A percentile compares a stretch with the other conserved stretches of the same genome.
phyloP scores from a whole-genome alignment of 2,113 vertebrate species.

The Lophochroa leadbeateri region DNA sequence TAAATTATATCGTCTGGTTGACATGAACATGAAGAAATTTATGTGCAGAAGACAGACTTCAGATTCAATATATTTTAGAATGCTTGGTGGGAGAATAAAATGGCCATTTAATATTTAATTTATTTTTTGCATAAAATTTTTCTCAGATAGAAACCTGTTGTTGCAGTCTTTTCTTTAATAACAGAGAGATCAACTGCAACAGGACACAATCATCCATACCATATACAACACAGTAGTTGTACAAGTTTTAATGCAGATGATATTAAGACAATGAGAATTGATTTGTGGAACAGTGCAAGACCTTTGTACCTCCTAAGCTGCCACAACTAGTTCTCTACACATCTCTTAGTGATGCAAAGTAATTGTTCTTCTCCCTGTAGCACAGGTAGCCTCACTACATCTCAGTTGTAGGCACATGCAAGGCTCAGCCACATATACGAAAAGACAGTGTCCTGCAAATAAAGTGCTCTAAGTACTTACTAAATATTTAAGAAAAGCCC shows the following conservation, averaged over 20 bases:
- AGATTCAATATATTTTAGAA: neutral
- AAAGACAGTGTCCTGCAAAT: neutral
- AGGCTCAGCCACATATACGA: neutral
- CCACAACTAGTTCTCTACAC: neutral
- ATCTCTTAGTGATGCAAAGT: neutral
- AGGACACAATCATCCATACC: neutral
- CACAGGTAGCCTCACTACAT: neutral
- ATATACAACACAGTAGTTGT: neutral
- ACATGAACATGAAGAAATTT: neutral
- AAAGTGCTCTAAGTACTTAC: neutral
- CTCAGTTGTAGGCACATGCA: neutral
- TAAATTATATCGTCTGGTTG: neutral
- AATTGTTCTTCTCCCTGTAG: neutral
- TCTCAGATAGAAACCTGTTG: neutral
- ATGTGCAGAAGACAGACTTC: neutral
- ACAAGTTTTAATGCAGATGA: neutral
- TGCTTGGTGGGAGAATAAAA: neutral
- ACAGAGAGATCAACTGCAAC: neutral
- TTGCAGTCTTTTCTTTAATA: neutral
- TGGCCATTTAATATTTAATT: neutral
- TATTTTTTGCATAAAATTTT: neutral
- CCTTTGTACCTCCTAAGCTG: neutral
- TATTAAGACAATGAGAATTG: neutral
- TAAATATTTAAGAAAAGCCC: neutral
- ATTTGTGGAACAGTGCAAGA: neutral